Evolutionary conservation across 2,113 vertebrate genomes (phyloP).

Genomic region (Dendrocopos noguchii): DNA sequence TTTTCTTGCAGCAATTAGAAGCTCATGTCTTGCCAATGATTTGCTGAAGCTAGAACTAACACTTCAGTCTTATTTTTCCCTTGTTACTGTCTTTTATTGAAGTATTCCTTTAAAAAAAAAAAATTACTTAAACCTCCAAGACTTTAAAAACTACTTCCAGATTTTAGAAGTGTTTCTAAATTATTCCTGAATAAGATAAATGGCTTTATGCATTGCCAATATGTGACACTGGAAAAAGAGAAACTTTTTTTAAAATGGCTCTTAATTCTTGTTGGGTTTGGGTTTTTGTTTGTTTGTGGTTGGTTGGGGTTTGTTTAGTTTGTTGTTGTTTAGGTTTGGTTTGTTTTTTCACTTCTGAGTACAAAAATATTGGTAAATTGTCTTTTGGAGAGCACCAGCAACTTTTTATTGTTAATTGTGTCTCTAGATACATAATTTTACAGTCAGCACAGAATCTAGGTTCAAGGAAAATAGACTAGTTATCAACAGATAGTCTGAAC

Average conservation of each 20-base stretch:
- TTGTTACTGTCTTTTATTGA: neutral
- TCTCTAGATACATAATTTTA: neutral
- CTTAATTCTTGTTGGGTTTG: neutral
- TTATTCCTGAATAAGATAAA: neutral
- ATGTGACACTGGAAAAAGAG: neutral
- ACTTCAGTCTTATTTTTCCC: neutral
- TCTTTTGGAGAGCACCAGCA: neutral
- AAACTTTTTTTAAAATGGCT: neutral
- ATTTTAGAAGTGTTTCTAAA: neutral
- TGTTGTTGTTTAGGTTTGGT: neutral
- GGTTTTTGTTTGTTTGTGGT: too few relatives aligned
- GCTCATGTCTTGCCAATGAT: neutral
- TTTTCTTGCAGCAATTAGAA: neutral
- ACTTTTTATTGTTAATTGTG: neutral
- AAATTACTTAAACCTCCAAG: neutral
- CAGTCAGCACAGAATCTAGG: neutral
- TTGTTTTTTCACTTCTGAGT: neutral
- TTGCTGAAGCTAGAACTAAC: neutral
- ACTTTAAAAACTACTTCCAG: neutral
- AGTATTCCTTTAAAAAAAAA: neutral
- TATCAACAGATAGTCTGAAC: neutral
- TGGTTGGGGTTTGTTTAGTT: too few relatives aligned
- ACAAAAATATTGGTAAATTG: neutral
- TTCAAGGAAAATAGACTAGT: neutral
- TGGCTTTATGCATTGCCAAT: neutral